Evolutionary conservation across 2,113 vertebrate species (phyloP), one percentile per base, ranked within the genome.

Genomic region (Phalacrocorax carbo): DNA sequence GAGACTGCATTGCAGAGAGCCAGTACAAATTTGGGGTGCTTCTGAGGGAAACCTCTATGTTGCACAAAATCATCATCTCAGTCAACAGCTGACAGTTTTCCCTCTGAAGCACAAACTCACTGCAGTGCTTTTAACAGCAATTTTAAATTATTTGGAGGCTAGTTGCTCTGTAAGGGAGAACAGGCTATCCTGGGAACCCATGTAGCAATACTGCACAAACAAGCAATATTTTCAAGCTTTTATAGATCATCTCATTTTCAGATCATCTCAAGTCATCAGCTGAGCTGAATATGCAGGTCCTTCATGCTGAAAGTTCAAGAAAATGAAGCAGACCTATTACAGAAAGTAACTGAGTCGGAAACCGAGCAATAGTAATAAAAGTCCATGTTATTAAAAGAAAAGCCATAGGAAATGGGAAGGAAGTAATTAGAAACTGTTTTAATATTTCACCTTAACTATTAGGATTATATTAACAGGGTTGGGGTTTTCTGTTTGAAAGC

Each of bases 391-490:
- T 95, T 95, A 94, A 92, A 96, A 89, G 90, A 49, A 96, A 96
- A 97, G 68, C 85, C 89, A 95, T 90, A 94, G 97, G 95, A 97
- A 97, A 95, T 87, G 81, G 96, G 87, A 97, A 97, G 95, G 96
- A 97, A 97, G 96, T 91, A 94, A 97, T 97, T 97, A 93, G 86
- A 95, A 97, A 93, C 89, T 86, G 91, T 95, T 96, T 96, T 69
- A 96, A 93, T 89, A 94, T 93, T 97, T 97, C 88, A 77, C 94
- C 75, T 86, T 86, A 80, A 84, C 71, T 89, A 51, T 96, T 92
- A 88, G 82, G 82, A 94, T 95, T 97, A 94, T 93, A 95, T 88
- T 95, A 94, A 93, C 72, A 66, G 65, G 49, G 34, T 76, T 89
- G 78, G 82, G 78, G 70, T 54, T 93, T 94, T 96, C 66, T 64